A percentile compares a stretch with the other conserved stretches of the same genome.
Evolutionary conservation across 2,797 vertebrate species (phyloP).

Genomic region (Mallotus villosus): DNA sequence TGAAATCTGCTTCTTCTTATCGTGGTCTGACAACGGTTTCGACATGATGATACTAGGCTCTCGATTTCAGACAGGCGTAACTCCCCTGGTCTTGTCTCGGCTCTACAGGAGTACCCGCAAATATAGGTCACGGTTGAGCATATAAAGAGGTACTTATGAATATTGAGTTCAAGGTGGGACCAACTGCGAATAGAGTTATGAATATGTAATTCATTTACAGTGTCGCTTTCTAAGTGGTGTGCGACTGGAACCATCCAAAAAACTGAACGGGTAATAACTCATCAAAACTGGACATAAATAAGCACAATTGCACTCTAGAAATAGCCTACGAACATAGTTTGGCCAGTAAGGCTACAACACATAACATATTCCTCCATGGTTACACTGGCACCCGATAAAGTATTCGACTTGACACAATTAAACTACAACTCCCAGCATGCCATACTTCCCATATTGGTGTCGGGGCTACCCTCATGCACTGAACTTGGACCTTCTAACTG

Average conservation of each 20-base stretch:
- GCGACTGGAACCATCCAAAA: not conserved
- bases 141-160: conserved; percentile 64
- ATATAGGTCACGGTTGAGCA: conserved; percentile 14
- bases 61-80: conserved; percentile 41
- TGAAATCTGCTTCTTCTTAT: conserved; percentile 89
- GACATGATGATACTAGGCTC: conserved; percentile 77
- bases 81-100: conserved; percentile 36
- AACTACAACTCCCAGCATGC: conserved; percentile 17
- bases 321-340: not conserved
- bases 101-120: conserved; percentile 42
- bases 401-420: too few relatives aligned
- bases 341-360: not conserved
- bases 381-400: not conserved
- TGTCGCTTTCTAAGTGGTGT: not conserved
- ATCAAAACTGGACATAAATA: not conserved
- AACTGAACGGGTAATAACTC: not conserved
- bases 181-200: too few relatives aligned
- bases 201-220: not conserved
- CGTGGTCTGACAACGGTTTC: conserved; percentile 86
- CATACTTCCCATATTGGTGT: not conserved
- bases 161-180: conserved; percentile 65
- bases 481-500: conserved; percentile 29
- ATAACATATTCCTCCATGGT: not conserved
- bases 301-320: not conserved
- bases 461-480: conserved; percentile 34